Conservation (phyloP, 2,113 vertebrate genomes). For the Rhizomys pruinosus region DNA sequence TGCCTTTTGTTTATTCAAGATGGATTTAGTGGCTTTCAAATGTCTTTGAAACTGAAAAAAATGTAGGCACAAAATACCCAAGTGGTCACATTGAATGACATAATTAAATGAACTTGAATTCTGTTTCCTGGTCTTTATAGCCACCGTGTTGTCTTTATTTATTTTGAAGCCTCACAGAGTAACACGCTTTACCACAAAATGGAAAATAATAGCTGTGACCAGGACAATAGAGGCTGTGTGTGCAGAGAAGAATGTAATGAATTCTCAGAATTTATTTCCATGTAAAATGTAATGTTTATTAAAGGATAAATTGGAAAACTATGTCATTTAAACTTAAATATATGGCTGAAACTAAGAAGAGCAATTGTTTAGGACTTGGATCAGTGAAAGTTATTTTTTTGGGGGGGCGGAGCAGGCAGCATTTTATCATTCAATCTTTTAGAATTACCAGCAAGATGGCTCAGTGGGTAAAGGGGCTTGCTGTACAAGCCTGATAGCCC, state of each 20-base stretch:
- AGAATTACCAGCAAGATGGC: not conserved
- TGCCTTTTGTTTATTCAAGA: not conserved
- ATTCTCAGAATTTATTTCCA: not conserved
- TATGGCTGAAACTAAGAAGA: not conserved
- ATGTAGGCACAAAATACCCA: not conserved
- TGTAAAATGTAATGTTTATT: not conserved
- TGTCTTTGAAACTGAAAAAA: not conserved
- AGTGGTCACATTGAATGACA: not conserved
- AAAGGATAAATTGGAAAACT: not conserved
- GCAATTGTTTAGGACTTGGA: not conserved
- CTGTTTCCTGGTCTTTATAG: not conserved
- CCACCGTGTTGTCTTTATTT: not conserved
- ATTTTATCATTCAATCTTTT: not conserved
- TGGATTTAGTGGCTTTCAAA: not conserved
- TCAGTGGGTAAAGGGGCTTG: not conserved
- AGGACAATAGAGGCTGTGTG: not conserved
- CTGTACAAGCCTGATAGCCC: too few species aligned
- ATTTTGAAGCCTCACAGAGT: slow-evolving; percentile 3
- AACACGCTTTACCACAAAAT: not conserved
- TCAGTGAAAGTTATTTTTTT: too few species aligned
- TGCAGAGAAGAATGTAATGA: not conserved
- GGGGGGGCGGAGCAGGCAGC: too few species aligned
- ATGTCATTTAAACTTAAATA: not conserved
- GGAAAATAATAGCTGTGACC: not conserved
- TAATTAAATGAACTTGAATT: not conserved